Percentiles rank a stretch among this genome's conserved stretches.
Evolutionary conservation across 1,140 invertebrate genomes (phyloP).

Genomic region (Drosophila sturtevanti): DNA sequence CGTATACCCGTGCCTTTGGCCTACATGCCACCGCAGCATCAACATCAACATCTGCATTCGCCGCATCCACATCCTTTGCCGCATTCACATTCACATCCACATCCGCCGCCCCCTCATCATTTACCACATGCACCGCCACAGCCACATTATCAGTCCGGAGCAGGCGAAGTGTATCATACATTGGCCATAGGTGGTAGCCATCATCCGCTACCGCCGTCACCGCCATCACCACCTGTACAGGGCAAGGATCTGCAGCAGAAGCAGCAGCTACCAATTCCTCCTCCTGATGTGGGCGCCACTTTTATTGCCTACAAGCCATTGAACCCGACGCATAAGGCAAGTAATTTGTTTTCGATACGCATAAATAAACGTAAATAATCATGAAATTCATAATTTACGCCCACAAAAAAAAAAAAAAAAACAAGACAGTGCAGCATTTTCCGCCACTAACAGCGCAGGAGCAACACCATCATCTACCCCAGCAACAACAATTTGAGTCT

Average conservation of each 20-base stretch:
- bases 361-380: constrained; percentile 73
- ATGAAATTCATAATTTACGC: constrained; percentile 62
- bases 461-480: constrained; percentile 15
- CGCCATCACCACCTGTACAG: constrained; percentile 55
- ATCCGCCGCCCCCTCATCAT: constrained; percentile 24
- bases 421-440: constrained; percentile 78
- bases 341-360: constrained; percentile 38
- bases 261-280: not conserved
- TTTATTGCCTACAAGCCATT: constrained; percentile 77
- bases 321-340: constrained; percentile 66
- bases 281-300: constrained; percentile 49
- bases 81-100: constrained; percentile 10
- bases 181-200: constrained; percentile 40
- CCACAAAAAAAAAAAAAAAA: not conserved
- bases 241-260: constrained; percentile 47
- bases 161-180: constrained; percentile 69
- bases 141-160: constrained; percentile 63
- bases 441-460: constrained; percentile 59
- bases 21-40: constrained; percentile 65
- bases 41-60: constrained; percentile 17
- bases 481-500: constrained; percentile 47
- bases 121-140: constrained; percentile 30
- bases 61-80: constrained; percentile 14
- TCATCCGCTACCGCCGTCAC: constrained; percentile 31
- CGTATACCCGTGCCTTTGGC: constrained; percentile 70